Conservation (phyloP, 37 sponge, comb jelly and placozoan species). For the Amphimedon queenslandica region DNA sequence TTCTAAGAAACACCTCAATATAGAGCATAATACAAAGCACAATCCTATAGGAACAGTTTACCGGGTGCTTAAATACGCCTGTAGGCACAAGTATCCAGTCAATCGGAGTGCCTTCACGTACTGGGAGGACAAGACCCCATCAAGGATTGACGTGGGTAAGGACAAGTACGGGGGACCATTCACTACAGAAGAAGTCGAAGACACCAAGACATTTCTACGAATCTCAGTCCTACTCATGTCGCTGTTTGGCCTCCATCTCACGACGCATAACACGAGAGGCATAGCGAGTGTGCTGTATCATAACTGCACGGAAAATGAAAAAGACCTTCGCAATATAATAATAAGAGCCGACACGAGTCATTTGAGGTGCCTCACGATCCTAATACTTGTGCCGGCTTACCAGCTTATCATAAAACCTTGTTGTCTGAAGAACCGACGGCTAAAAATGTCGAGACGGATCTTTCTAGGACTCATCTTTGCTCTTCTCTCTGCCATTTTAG, state of each 20-base stretch:
- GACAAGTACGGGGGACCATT: slow-evolving; percentile 27
- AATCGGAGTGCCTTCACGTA: slow-evolving; percentile 13
- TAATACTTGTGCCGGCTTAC: not conserved
- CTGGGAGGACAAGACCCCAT: slow-evolving; percentile 16
- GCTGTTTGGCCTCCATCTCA: not conserved
- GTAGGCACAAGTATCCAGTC: slow-evolving; percentile 7
- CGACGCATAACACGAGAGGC: not conserved
- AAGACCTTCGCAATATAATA: not conserved
- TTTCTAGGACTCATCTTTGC: not conserved
- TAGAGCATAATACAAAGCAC: not conserved
- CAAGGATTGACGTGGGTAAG: slow-evolving; percentile 25
- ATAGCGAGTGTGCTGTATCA: no score
- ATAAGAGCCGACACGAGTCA: not conserved
- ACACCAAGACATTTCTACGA: slow-evolving; percentile 9
- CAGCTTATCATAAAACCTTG: not conserved
- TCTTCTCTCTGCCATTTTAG: not conserved
- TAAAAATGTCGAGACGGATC: not conserved
- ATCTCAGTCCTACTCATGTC: slow-evolving; percentile 5
- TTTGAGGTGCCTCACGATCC: not conserved
- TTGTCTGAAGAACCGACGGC: not conserved
- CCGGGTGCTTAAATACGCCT: slow-evolving; percentile 9
- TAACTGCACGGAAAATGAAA: not conserved
- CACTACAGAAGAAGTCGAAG: slow-evolving; percentile 10
- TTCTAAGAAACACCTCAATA: not conserved
- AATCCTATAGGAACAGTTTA: slow-evolving; percentile 17